Percentiles rank a stretch among this genome's conserved stretches.
These are phyloP conservation scores for roundworm (Caenorhabditis elegans) DNA, from an alignment of 1,140 invertebrate genomes.

Conservation along the genomic window DNA sequence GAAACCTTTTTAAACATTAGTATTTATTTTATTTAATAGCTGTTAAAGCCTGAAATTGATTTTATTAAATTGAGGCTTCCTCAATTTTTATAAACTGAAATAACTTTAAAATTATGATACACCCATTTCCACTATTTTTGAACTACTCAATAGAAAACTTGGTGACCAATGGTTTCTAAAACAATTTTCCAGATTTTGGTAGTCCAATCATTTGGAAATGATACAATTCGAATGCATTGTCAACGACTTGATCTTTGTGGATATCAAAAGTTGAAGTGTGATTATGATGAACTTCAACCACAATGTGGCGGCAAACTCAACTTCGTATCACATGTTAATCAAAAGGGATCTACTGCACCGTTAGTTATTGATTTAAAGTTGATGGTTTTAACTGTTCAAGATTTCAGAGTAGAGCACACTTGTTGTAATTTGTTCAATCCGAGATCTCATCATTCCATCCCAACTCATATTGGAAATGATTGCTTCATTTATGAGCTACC, in stretches of 20 bases:
- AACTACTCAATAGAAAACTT: too few relatives aligned
- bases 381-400: not conserved
- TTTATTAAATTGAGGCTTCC: too few relatives aligned
- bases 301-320: slow-evolving; percentile 62
- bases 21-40: too few relatives aligned
- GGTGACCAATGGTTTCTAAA: not conserved
- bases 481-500: slow-evolving; percentile 66
- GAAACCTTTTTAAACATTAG: too few relatives aligned
- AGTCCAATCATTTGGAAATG: slow-evolving; percentile 65
- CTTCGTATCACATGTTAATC: slow-evolving; percentile 64
- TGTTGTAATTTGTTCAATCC: slow-evolving; percentile 56
- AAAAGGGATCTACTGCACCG: slow-evolving; percentile 57
- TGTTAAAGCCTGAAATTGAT: too few relatives aligned
- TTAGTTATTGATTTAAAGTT: slow-evolving; percentile 47
- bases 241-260: slow-evolving; percentile 63
- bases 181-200: slow-evolving; percentile 52
- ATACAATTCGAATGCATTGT: slow-evolving; percentile 67
- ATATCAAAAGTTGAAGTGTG: slow-evolving; percentile 58
- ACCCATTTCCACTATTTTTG: too few relatives aligned
- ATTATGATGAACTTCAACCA: slow-evolving; percentile 61
- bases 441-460: slow-evolving; percentile 29
- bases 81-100: too few relatives aligned
- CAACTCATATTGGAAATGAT: slow-evolving; percentile 62
- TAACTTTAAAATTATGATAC: too few relatives aligned
- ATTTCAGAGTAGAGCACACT: slow-evolving; percentile 59